Conservation (phyloP, 2,888 invertebrate genomes). For the Ellobium chinense region DNA sequence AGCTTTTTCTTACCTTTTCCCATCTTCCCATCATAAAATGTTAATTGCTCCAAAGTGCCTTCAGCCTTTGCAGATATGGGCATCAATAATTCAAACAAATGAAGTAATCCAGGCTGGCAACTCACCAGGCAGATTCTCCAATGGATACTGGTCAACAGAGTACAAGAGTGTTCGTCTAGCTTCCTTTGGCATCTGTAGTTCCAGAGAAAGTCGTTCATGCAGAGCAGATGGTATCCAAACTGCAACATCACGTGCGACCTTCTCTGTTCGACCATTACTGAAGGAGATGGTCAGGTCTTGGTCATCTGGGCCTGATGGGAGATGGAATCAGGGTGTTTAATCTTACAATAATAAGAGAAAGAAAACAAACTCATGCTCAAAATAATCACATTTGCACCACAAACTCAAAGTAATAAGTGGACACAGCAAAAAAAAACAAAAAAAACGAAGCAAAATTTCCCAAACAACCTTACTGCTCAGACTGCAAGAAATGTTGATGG, state of each 20-base stretch:
- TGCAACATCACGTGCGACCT: constrained; percentile 64
- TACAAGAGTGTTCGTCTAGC: constrained; percentile 69
- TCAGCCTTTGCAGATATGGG: too few relatives aligned
- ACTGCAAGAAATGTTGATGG: neutral
- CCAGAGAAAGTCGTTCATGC: constrained; percentile 74
- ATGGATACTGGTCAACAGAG: constrained; percentile 66
- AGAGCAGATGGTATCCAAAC: constrained; percentile 76
- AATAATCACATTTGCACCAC: too few relatives aligned
- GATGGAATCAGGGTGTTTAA: too few relatives aligned
- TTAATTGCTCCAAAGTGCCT: too few relatives aligned
- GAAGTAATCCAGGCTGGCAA: neutral
- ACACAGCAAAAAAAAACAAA: neutral
- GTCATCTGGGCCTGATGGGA: constrained; percentile 23
- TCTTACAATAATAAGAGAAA: too few relatives aligned
- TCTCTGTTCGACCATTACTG: constrained; percentile 73
- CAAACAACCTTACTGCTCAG: neutral
- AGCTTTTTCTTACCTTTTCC: too few relatives aligned
- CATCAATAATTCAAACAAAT: neutral
- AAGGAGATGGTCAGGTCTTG: constrained; percentile 68
- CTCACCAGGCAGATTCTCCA: constrained; percentile 59
- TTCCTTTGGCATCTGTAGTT: constrained; percentile 72
- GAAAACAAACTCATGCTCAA: neutral
- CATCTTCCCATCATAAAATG: too few relatives aligned
- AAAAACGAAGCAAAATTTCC: neutral
- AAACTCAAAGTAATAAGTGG: too few relatives aligned